Base-by-base conservation (phyloP, 2,797 vertebrate species). In the Borostomias antarcticus region DNA sequence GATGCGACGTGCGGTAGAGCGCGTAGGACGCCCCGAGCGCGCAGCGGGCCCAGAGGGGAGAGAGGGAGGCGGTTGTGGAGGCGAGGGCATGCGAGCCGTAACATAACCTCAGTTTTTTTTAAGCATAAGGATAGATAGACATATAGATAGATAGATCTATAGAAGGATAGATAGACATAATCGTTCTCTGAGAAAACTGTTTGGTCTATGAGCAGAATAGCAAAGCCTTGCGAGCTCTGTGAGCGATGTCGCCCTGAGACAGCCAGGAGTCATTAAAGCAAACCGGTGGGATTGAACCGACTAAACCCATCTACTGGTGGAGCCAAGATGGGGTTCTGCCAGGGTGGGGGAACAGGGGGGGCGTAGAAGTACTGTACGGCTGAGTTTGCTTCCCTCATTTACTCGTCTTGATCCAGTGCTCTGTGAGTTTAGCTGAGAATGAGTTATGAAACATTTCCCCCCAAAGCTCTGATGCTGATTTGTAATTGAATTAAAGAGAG, bases 171-270 rank as follows among this genome's bases (percentile, higher is more conserved):
- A 68, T 21, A 26, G 37, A 52, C 23, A 40, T 45, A 5, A 13
- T 45, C 33, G 25, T 54, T 43, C 17, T 15, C 52, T 13, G 21
- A 69, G 48, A 21, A 64, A 29, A 75, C 72, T 72, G 40, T 62
- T 50, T 79, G 72, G 81, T 74, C 74, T 79, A 78, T 80, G 86
- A 79, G 52, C 48, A 64, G 80, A 88, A 89, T 84, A 83, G 63
- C 73, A 81, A 89, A 82, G 58, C 74, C 32, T 52, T 62, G 74
- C 33, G 59, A 74, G 75, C 64, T 73, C n/a, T 68, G 76, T 69
- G 64, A 21, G 61, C 60, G 65, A 71, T 72, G 72, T 66, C 70
- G 47, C 74, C 77, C 66, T 11, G 50, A 82, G 65, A 65, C 25
- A 33, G 68, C 59, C 68, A 76, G 33, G 68, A 62, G 68, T 74